phyloP scores from a whole-genome alignment of 2,888 invertebrate genomes.

The Leptogaster cylindrica region DNA sequence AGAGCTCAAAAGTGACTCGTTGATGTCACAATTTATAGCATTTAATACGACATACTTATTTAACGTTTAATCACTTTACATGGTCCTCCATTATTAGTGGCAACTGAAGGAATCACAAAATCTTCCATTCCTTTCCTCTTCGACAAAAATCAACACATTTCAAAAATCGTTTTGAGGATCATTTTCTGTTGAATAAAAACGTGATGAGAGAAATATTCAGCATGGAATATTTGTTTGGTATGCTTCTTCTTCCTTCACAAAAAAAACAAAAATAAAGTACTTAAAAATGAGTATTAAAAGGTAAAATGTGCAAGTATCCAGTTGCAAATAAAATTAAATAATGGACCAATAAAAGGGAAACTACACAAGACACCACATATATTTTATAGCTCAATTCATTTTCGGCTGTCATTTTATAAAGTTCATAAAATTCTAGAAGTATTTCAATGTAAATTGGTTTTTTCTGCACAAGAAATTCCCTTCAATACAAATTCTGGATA shows the following conservation, averaged over 20 bases:
- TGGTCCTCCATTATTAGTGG: conserved; percentile 5
- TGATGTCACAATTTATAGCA: conserved; percentile 21
- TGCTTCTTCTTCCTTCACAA: no score
- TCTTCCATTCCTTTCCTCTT: no score
- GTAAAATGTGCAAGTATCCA: conserved; percentile 12
- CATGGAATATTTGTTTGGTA: no score
- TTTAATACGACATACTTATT: not conserved
- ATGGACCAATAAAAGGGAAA: conserved; percentile 42
- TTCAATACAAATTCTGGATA: not conserved
- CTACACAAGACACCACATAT: conserved; percentile 34
- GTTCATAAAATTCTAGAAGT: conserved; percentile 45
- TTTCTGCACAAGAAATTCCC: conserved; percentile 25
- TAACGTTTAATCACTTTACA: conserved; percentile 23
- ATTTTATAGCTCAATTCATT: conserved; percentile 47
- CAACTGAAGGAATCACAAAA: not conserved
- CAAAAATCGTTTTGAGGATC: not conserved
- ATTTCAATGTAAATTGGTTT: conserved; percentile 44
- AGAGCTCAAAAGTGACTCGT: no score
- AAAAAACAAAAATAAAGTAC: no score
- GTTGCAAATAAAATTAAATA: conserved; percentile 43
- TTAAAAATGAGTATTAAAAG: not conserved
- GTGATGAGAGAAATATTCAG: not conserved
- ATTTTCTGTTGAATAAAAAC: not conserved
- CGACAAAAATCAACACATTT: no score
- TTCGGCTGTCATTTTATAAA: conserved; percentile 45